Base-by-base conservation (phyloP, 53 echinoderm and acorn worm genomes). In the Zoroaster sp. region DNA sequence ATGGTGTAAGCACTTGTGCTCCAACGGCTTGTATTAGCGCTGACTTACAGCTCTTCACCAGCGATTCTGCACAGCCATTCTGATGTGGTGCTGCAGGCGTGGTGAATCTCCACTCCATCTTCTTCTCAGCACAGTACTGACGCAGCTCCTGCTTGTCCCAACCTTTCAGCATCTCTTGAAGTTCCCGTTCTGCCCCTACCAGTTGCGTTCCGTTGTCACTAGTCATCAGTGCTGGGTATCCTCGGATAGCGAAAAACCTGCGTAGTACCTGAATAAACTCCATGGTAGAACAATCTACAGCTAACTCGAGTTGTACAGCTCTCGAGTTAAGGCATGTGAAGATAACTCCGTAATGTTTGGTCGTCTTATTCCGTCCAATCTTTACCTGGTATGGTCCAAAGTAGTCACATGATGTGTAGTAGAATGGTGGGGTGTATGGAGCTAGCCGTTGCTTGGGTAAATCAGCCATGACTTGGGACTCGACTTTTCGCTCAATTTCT, bases 171-270 rank as follows among this genome's bases (percentile, higher is more conserved):
- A 18, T 18, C 17, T 52, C 52, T 1, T 14, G 17, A n/a, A 52
- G 52, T 52, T 52, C 52, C 20, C 52, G 6, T 51, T 51, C 51
- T 18, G 52, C 52, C 20, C 52, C 80, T 0, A 90, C 78, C 42
- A 93, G 78, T 46, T 93, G 89, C 2, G 93, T 82, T 17, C 93
- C 89, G 52, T 93, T 89, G 55, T 93, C 70, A 49, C 89, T 89
- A n/a, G 83, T 28, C 7, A 93, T 68, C 31, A 35, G 10, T 4
- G 83, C 46, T 33, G 89, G n/a, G 93, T 93, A 76, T 28, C 89
- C 93, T 78, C 93, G 89, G 1, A 93, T 14, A 5, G 89, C 71
- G 51, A 77, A 90, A 55, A 89, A 93, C 28, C 76, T n/a, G 1
- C 93, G 44, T 4, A 92, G 66, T 8, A 76, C 77, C 35, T 92